Evolutionary conservation across 2,113 vertebrate genomes (phyloP), one percentile per base, ranked within the genome.

Genomic region (Syngnathoides biaculeatus): DNA sequence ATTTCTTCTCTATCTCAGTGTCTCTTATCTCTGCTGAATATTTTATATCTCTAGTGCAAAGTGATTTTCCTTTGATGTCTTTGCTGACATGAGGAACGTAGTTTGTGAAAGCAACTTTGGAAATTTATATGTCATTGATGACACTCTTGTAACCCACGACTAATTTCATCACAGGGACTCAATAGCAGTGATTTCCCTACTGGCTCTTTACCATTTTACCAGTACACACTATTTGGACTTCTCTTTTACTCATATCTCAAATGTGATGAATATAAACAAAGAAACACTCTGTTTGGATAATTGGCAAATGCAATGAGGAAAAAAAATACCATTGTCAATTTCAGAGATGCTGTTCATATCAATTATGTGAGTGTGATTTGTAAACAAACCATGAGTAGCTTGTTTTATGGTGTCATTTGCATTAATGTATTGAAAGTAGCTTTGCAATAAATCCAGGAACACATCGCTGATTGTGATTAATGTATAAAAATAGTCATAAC

Each of bases 111-210:
- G 39, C 2, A 6, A 61, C 39, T 61, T 22, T n/a, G 14, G 38
- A 42, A 40, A 61, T 61, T 22, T 42, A 0, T 64, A 64, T 52
- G 78, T 83, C 82, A 75, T 80, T 72, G 66, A 67, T 39, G 69
- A 73, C 65, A 70, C 56, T 67, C 66, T 64, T 27, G 43, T 65
- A 43, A 71, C 56, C 62, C 42, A 57, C 66, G 75, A 78, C 73
- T 88, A 89, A 89, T 84, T 81, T 67, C 65, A 70, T 64, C 62
- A 79, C 2, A 2, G 74, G 70, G 66, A 67, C 77, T 89, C 74
- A 78, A 47, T 83, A 73, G 67, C 77, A 71, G 72, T 68, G 48
- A 6, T 53, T 70, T 27, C 86, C 86, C 86, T 71, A 3, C 59
- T 72, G 81, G 79, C 7, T n/a, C 47, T 48, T 66, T 57, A 65